A percentile compares a stretch with the other conserved stretches of the same genome.
phyloP scores from a whole-genome alignment of 2,888 invertebrate species.

The Branchellion lobata region DNA sequence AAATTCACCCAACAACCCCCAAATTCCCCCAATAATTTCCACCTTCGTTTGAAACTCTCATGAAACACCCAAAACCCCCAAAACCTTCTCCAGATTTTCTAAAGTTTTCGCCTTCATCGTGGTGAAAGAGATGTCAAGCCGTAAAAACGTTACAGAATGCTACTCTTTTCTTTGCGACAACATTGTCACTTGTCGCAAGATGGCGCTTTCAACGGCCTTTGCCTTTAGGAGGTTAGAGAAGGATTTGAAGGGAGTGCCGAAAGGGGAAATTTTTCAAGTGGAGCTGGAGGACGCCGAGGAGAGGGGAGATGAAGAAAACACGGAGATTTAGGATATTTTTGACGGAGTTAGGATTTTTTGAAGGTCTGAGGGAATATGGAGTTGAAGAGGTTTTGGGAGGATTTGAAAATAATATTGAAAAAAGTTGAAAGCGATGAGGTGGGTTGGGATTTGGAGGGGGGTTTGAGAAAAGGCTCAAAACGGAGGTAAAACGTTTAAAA shows the following conservation, averaged over 20 bases:
- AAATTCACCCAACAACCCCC: too few species aligned
- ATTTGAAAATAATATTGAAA: too few species aligned
- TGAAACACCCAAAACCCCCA: too few species aligned
- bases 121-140: constrained; percentile 58
- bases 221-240: constrained; percentile 50
- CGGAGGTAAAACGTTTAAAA: too few species aligned
- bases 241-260: constrained; percentile 48
- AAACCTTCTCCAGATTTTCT: constrained; percentile 55
- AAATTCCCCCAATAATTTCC: too few species aligned
- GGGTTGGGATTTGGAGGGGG: background rate
- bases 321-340: too few species aligned
- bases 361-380: too few species aligned
- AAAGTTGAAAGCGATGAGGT: background rate
- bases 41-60: too few species aligned
- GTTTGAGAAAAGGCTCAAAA: too few species aligned
- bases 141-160: constrained; percentile 57
- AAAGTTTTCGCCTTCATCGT: constrained; percentile 60
- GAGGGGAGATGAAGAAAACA: constrained; percentile 39
- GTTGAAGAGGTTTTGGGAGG: too few species aligned
- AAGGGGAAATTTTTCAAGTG: constrained; percentile 48
- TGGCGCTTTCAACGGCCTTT: constrained; percentile 50
- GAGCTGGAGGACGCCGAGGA: constrained; percentile 43
- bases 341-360: too few species aligned
- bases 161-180: constrained; percentile 59
- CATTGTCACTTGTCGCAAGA: constrained; percentile 44